Base-by-base conservation (phyloP, 2,888 invertebrate genomes). In the Stenurella melanura region DNA sequence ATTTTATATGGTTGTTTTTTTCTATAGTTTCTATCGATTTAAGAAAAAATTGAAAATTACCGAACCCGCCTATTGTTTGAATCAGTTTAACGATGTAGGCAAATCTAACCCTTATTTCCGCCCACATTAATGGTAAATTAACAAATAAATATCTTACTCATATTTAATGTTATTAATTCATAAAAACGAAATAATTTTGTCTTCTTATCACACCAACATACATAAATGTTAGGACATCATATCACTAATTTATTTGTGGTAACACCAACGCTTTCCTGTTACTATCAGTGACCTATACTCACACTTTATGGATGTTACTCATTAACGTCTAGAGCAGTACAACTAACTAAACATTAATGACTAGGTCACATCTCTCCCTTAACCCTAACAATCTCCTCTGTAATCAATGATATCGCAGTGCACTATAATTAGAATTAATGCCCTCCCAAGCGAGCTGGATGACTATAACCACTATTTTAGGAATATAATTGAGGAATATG, bases 351-450 rank as follows among this genome's bases (percentile, higher is more conserved):
- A 64, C 64, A 17, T 19, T 64, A 64, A 64, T 64, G 64, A 18
- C 15, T 38, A 21, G 64, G 61, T 63, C 61, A 30, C 61, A 63
- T 34, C 61, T 17, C 38, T 64, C 42, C 42, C 64, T 64, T 64
- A 64, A 42, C 64, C 42, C 64, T 38, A 42, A 6, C 60, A 30
- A 60, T 60, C 26, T 15, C 64, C 42, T 30, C 9, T n/a, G 42
- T 64, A 64, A 64, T 64, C 64, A 42, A 42, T 64, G 64, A 42
- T 64, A 64, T 64, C 12, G 50, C 64, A 15, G 61, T 11, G 19
- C 64, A 64, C 42, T 60, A 19, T 42, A 64, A 64, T 64, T 64
- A 64, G n/a, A 64, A 42, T 38, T 64, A 30, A 64, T 64, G 38
- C 38, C 4, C 30, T 12, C 38, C 64, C 18, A 9, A 15, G 12